Percentiles rank a stretch among this genome's conserved stretches.
Evolutionary conservation across 2,888 invertebrate species (phyloP).

Genomic region (Itoplectis maculator): DNA sequence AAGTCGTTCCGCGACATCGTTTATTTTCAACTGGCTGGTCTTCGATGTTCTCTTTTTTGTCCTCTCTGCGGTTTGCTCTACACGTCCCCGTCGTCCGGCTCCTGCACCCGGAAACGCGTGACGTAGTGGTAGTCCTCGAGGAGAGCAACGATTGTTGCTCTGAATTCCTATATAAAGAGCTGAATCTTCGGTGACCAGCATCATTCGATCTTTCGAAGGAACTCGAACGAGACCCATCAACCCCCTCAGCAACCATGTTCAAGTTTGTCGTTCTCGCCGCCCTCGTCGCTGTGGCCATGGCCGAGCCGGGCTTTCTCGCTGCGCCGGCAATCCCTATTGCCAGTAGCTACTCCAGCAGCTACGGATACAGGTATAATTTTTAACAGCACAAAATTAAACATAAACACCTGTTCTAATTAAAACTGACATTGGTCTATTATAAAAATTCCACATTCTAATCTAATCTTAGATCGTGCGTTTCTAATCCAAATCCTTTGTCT

Average conservation of each 20-base stretch:
- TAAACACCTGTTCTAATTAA: too few species aligned
- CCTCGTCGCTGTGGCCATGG: constrained; percentile 80
- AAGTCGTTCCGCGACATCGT: not conserved
- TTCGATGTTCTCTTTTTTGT: not conserved
- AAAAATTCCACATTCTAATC: too few species aligned
- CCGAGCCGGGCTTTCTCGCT: constrained; percentile 77
- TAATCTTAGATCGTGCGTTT: too few species aligned
- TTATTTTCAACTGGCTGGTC: not conserved
- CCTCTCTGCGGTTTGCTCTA: not conserved
- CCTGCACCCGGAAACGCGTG: constrained; percentile 14
- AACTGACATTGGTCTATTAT: not conserved
- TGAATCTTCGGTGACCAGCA: not conserved
- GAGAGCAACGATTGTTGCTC: not conserved
- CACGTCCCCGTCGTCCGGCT: not conserved
- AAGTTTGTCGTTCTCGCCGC: constrained; percentile 67
- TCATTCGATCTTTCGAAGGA: constrained; percentile 31
- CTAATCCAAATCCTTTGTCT: too few species aligned
- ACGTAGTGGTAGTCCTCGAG: constrained; percentile 29
- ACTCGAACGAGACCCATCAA: constrained; percentile 29
- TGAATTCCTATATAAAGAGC: constrained; percentile 28
- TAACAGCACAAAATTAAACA: too few species aligned
- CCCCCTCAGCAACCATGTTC: constrained; percentile 68
- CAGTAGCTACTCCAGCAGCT: constrained; percentile 82
- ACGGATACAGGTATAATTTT: constrained; percentile 62
- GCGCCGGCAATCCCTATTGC: constrained; percentile 76